Conservation (phyloP, 2,888 invertebrate species). For the Suillia variegata region DNA sequence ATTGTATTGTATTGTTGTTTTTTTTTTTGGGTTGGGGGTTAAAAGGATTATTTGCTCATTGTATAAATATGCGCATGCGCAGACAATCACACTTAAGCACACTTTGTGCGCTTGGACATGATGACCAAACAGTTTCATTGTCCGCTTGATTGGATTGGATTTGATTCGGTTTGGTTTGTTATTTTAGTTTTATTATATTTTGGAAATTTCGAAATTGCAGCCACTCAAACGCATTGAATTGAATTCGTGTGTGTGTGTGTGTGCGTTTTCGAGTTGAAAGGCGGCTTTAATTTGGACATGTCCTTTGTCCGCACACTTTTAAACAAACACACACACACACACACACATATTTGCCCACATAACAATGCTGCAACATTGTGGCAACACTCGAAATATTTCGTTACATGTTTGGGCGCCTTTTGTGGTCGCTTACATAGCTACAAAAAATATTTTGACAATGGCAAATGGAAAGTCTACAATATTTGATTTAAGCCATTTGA, state of each 20-base stretch:
- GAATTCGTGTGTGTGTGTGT: too few species aligned
- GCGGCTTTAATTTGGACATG: neutral
- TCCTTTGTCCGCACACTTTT: conserved; percentile 8
- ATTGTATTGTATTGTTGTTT: too few species aligned
- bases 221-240: conserved; percentile 27
- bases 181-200: conserved; percentile 5
- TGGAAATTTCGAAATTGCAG: conserved; percentile 18
- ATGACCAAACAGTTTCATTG: conserved; percentile 46
- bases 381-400: conserved; percentile 5
- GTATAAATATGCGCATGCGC: too few species aligned
- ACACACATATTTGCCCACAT: conserved; percentile 24
- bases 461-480: neutral
- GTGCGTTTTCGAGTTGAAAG: neutral
- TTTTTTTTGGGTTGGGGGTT: too few species aligned
- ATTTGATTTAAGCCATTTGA: neutral
- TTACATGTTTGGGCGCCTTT: neutral
- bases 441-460: neutral
- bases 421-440: neutral
- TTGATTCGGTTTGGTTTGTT: conserved; percentile 16
- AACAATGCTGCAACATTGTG: conserved; percentile 20
- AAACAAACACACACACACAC: too few species aligned
- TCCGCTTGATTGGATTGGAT: conserved; percentile 20
- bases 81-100: too few species aligned
- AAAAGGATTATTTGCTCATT: conserved; percentile 11
- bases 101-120: conserved; percentile 11